Evolutionary conservation across 2,888 invertebrate species (phyloP), one percentile per base, ranked within the genome.

Genomic region (Drosophila pseudotalamancana): DNA sequence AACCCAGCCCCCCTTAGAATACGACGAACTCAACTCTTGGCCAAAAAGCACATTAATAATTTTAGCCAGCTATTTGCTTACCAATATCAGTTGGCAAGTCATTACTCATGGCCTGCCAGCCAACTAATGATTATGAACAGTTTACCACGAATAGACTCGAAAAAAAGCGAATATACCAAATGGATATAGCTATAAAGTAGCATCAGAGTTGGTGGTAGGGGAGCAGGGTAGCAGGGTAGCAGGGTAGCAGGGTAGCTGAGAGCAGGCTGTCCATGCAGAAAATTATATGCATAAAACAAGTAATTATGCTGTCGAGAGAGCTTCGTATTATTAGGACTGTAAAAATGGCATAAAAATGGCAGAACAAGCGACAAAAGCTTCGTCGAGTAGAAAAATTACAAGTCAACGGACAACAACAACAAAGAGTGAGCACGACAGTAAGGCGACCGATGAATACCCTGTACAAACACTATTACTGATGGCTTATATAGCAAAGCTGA

Each of bases 241-340:
- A 3, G 16, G 3, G 9, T 32, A 29, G 40, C 16, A 16, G 11
- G 16, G 43, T 23, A 9, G 11, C 16, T 25, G n/a, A 32, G 35
- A 21, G 54, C 56, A 59, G 70, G 54, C 79, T 72, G 77, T 79
- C 83, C 83, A 84, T 86, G 87, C 84, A 75, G 84, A 86, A 86
- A 84, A 84, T 84, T 86, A 84, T 86, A 84, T 86, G 72, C 87
- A 84, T 86, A 79, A 83, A 86, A 60, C 74, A 79, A 70, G 75
- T 84, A 84, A 86, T 84, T 84, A 84, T 84, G 79, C 51, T 84
- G 83, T 86, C 83, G 72, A 81, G 54, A 57, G 56, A 55, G 43
- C 73, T 72, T 42, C 78, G 74, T 61, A 68, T 82, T 82, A 77
- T 85, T 85, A 75, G 72, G 61, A 60, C 71, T 69, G 60, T 61